A percentile compares a stretch with the other conserved stretches of the same genome.
These are phyloP conservation scores for Pentamera pediparva DNA, from an alignment of 53 echinoderm and acorn worm genomes.

Conservation along the genomic window DNA sequence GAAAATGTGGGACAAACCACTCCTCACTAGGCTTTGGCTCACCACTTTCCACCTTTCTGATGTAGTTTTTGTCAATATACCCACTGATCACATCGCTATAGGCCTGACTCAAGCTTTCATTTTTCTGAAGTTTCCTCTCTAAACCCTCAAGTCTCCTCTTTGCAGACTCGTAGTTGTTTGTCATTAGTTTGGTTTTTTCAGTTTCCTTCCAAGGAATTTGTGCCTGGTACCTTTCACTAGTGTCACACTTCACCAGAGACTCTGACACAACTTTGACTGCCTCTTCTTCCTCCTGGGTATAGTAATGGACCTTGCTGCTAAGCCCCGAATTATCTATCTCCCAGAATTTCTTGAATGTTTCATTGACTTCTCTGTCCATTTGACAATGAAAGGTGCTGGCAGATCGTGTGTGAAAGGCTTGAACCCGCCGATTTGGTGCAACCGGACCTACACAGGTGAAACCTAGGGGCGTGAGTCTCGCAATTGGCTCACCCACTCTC, in stretches of 20 bases:
- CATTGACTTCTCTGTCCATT: neutral
- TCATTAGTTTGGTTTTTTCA: neutral
- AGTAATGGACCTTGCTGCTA: neutral
- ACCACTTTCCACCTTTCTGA: slow-evolving; percentile 5
- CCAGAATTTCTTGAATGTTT: slow-evolving; percentile 11
- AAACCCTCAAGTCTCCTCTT: slow-evolving; percentile 17
- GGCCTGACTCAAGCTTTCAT: slow-evolving; percentile 1
- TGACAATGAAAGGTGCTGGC: neutral
- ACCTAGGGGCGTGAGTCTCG: slow-evolving; percentile 36
- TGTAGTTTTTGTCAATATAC: slow-evolving; percentile 19
- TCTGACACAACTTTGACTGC: slow-evolving; percentile 12
- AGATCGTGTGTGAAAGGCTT: neutral
- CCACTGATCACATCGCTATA: slow-evolving; percentile 11
- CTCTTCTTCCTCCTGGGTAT: slow-evolving; percentile 17
- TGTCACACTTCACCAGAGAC: neutral
- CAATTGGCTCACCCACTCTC: slow-evolving; percentile 10
- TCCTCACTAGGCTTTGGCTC: neutral
- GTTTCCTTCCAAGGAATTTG: slow-evolving; percentile 33
- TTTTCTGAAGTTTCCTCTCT: slow-evolving; percentile 6
- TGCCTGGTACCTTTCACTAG: slow-evolving; percentile 10
- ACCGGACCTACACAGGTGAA: slow-evolving; percentile 35
- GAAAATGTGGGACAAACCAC: slow-evolving; percentile 15
- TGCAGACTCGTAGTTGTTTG: slow-evolving; percentile 18
- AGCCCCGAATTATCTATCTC: slow-evolving; percentile 14
- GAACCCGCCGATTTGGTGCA: neutral